Evolutionary conservation across 2,888 invertebrate species (phyloP).

Genomic region (Therioaphis trifolii): DNA sequence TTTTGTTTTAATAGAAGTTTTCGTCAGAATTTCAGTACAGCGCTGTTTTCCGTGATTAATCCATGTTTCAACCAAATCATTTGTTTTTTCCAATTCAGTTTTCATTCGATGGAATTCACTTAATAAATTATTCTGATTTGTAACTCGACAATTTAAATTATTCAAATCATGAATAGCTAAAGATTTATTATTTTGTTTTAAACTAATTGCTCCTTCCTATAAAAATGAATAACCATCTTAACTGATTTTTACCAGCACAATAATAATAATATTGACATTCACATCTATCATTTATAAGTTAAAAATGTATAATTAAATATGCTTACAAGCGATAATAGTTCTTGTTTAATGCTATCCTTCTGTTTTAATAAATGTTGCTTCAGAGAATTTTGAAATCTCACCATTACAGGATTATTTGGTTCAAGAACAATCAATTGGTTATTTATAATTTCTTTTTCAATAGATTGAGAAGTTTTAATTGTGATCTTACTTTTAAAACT

Average conservation of each 20-base stretch:
- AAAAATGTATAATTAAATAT: background rate
- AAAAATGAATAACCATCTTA: conserved; percentile 15
- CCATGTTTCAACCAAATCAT: conserved; percentile 41
- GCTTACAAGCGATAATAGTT: conserved; percentile 38
- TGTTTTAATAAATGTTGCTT: conserved; percentile 76
- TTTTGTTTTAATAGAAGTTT: conserved; percentile 45
- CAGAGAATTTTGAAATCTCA: conserved; percentile 78
- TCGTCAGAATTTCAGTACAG: conserved; percentile 21
- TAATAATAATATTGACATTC: background rate
- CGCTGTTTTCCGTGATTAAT: conserved; percentile 40
- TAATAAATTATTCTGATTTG: conserved; percentile 46
- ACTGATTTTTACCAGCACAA: background rate
- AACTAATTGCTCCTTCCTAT: conserved; percentile 55
- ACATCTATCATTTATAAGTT: background rate
- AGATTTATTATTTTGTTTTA: conserved; percentile 49
- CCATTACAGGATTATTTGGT: conserved; percentile 80
- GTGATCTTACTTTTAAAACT: background rate
- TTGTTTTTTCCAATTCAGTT: conserved; percentile 35
- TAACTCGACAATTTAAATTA: conserved; percentile 39
- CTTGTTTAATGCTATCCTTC: conserved; percentile 66
- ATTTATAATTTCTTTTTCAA: conserved; percentile 36
- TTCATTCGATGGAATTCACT: conserved; percentile 54
- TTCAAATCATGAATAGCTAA: conserved; percentile 50
- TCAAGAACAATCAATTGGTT: conserved; percentile 71
- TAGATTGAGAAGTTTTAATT: background rate